A percentile compares a stretch with the other conserved stretches of the same genome.
Evolutionary conservation across 2,888 invertebrate genomes (phyloP).

Genomic region (Chironomus tentans): DNA sequence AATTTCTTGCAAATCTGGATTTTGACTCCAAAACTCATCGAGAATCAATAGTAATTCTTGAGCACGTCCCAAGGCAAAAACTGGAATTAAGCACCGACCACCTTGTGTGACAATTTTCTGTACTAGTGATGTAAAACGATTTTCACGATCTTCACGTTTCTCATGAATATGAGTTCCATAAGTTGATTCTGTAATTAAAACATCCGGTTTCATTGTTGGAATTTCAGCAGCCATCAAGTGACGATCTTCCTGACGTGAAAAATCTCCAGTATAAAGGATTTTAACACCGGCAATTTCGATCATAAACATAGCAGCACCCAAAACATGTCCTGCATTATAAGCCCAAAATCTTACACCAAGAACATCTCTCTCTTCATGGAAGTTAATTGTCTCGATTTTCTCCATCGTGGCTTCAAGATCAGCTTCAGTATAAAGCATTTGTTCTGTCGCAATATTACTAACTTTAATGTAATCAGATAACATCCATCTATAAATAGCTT

Average conservation of each 20-base stretch:
- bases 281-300: constrained; percentile 98
- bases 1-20: constrained; percentile 94
- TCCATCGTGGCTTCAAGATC: constrained; percentile 98
- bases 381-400: constrained; percentile 96
- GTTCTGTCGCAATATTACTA: constrained; percentile 92
- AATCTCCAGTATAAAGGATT: constrained; percentile 95
- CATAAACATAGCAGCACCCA: constrained; percentile 99
- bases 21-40: constrained; percentile 97
- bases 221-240: constrained; percentile 99
- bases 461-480: constrained; percentile 99
- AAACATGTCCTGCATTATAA: constrained; percentile 96
- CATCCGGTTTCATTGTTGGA: constrained; percentile 91
- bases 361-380: constrained; percentile 96
- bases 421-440: constrained; percentile 94
- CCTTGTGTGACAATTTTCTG: constrained; percentile 94
- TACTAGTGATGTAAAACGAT: constrained; percentile 84
- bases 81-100: constrained; percentile 97
- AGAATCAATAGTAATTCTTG: constrained; percentile 89
- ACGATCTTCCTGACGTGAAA: constrained; percentile 95
- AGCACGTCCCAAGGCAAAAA: constrained; percentile 95
- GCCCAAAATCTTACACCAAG: constrained; percentile 97
- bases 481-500: constrained; percentile 98
- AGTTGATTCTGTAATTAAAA: constrained; percentile 95
- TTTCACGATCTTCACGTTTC: constrained; percentile 92
- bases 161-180: constrained; percentile 99